Conservation (phyloP, 1,140 invertebrate genomes). For the Drosophila cardini region DNA sequence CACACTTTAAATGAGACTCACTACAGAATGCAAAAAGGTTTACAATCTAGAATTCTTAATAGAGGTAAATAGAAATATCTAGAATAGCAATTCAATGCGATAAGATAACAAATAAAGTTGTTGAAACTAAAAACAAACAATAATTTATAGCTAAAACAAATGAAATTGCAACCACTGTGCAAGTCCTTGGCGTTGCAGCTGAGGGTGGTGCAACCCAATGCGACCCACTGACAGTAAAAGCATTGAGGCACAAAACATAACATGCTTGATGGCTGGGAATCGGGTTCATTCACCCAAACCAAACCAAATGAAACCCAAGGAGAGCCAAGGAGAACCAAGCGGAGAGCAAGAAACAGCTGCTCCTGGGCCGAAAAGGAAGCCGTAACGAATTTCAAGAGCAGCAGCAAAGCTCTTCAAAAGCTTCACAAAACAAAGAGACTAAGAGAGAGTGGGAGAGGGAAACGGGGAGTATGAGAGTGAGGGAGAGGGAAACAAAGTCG, state of each 20-base stretch:
- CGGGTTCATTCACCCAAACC: conserved; percentile 76
- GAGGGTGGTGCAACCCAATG: neutral
- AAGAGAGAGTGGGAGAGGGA: neutral
- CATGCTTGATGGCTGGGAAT: conserved; percentile 26
- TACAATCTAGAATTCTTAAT: neutral
- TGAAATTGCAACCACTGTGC: conserved; percentile 15
- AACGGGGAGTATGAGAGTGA: neutral
- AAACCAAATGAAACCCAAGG: too few relatives aligned
- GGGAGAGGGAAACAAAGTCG: conserved; percentile 10
- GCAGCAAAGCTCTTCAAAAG: conserved; percentile 57
- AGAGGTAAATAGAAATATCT: neutral
- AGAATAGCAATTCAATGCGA: neutral
- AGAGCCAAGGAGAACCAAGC: conserved; percentile 12
- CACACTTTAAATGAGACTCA: neutral
- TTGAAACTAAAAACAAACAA: neutral
- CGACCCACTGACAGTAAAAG: conserved; percentile 26
- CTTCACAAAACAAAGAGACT: conserved; percentile 37
- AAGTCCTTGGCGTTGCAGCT: conserved; percentile 13
- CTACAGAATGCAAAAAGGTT: neutral
- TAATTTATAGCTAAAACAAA: neutral
- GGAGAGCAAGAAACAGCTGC: conserved; percentile 59
- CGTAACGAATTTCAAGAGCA: conserved; percentile 62
- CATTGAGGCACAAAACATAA: conserved; percentile 41
- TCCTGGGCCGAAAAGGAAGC: conserved; percentile 51
- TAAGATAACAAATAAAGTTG: neutral